phyloP scores from a whole-genome alignment of 30 jellyfish, hydroid and myxozoan genomes.

The Cassiopea andromeda region DNA sequence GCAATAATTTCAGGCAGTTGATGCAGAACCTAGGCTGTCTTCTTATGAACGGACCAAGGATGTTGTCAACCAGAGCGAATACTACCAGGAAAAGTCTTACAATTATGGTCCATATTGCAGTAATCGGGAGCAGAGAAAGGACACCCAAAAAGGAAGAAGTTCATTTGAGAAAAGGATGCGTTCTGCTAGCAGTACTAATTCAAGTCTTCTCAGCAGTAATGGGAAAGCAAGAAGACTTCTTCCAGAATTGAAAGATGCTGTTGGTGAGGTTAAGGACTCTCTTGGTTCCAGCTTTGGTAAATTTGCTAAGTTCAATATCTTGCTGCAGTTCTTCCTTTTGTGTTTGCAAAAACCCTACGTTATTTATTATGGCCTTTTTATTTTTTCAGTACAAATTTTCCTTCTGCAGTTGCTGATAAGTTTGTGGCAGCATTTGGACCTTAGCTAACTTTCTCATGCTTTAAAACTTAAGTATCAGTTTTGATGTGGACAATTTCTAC shows the following conservation, averaged over 20 bases:
- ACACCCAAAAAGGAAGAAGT: neutral
- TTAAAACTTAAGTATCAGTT: too few relatives aligned
- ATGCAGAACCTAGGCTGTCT: neutral
- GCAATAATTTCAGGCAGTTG: neutral
- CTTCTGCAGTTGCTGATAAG: too few relatives aligned
- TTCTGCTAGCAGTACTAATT: neutral
- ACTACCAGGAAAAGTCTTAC: neutral
- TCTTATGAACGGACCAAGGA: neutral
- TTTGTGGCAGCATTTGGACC: too few relatives aligned
- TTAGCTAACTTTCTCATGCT: too few relatives aligned
- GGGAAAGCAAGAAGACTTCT: neutral
- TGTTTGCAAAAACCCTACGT: too few relatives aligned
- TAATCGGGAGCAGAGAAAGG: neutral
- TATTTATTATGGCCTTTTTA: too few relatives aligned
- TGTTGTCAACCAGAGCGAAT: neutral
- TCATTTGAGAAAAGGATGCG: neutral
- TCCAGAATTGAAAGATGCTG: neutral
- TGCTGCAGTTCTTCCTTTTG: too few relatives aligned
- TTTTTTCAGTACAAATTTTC: too few relatives aligned
- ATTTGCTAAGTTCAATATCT: too few relatives aligned
- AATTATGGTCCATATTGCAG: neutral
- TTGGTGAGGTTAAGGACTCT: neutral
- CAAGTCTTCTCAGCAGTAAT: neutral
- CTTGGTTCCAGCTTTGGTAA: neutral
- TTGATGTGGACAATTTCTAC: too few relatives aligned